phyloP scores from a whole-genome alignment of 2,888 invertebrate species.

The Ophraella communa region DNA sequence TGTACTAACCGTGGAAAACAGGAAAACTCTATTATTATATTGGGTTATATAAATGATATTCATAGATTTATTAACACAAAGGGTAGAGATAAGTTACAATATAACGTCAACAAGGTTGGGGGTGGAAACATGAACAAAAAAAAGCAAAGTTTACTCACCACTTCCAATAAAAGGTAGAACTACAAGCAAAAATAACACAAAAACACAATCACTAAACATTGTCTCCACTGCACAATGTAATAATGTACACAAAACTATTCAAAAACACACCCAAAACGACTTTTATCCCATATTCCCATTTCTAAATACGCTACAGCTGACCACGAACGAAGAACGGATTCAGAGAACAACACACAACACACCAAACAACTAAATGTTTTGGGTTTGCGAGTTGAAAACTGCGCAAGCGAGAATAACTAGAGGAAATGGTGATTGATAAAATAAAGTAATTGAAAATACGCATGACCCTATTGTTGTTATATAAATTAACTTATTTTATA shows the following conservation, averaged over 20 bases:
- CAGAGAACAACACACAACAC: conserved; percentile 27
- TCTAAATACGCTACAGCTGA: conserved; percentile 33
- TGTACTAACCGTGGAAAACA: neutral
- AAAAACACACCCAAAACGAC: conserved; percentile 38
- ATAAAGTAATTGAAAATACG: conserved; percentile 15
- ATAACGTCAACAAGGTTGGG: conserved; percentile 28
- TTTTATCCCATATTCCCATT: conserved; percentile 34
- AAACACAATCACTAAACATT: conserved; percentile 54
- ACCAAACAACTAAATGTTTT: conserved; percentile 12
- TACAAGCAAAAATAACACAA: conserved; percentile 72
- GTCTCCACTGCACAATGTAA: conserved; percentile 32
- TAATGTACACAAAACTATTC: conserved; percentile 32
- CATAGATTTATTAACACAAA: conserved; percentile 3
- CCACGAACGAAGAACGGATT: conserved; percentile 25
- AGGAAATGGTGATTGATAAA: conserved; percentile 19
- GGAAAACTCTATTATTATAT: neutral
- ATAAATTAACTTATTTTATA: neutral
- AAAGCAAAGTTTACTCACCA: conserved; percentile 63
- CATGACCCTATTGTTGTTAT: conserved; percentile 7
- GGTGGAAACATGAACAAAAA: conserved; percentile 24
- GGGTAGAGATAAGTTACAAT: conserved; percentile 7
- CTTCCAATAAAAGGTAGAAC: conserved; percentile 74
- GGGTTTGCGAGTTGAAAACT: conserved; percentile 13
- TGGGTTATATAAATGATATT: neutral
- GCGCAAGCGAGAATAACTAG: conserved; percentile 18